phyloP scores from a whole-genome alignment of 2,113 vertebrate species.

The Sander lucioperca region DNA sequence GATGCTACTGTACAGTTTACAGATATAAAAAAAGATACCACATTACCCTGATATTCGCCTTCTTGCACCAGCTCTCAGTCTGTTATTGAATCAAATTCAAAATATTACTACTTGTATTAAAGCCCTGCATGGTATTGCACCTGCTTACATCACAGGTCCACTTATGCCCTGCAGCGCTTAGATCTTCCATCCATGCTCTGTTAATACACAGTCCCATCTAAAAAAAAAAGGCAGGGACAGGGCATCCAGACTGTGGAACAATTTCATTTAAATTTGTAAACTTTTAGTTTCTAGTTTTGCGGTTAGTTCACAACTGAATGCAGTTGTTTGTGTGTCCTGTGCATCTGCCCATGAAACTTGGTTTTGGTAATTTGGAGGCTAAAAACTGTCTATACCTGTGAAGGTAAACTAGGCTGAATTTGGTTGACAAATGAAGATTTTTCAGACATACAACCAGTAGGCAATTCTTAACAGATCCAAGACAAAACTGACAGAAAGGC shows the following conservation, averaged over 20 bases:
- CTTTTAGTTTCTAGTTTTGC: background rate
- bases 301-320: background rate
- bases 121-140: conserved; percentile 43
- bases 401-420: background rate
- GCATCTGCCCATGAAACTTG: background rate
- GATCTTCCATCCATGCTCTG: conserved; percentile 22
- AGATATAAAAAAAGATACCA: background rate
- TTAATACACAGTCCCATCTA: background rate
- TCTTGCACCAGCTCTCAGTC: conserved; percentile 37
- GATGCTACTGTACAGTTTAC: no score
- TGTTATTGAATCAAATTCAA: conserved; percentile 33
- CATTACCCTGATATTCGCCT: conserved; percentile 12
- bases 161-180: conserved; percentile 29
- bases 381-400: background rate
- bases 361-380: background rate
- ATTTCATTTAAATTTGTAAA: background rate
- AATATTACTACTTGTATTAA: conserved; percentile 9
- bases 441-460: background rate
- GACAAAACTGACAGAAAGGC: no score
- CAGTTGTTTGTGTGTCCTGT: background rate
- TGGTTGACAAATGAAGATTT: background rate
- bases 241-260: background rate
- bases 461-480: no score
- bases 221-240: background rate
- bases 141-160: conserved; percentile 65